Evolutionary conservation across 1,140 invertebrate genomes (phyloP).

Genomic region (Yoshiicerus persimilis): DNA sequence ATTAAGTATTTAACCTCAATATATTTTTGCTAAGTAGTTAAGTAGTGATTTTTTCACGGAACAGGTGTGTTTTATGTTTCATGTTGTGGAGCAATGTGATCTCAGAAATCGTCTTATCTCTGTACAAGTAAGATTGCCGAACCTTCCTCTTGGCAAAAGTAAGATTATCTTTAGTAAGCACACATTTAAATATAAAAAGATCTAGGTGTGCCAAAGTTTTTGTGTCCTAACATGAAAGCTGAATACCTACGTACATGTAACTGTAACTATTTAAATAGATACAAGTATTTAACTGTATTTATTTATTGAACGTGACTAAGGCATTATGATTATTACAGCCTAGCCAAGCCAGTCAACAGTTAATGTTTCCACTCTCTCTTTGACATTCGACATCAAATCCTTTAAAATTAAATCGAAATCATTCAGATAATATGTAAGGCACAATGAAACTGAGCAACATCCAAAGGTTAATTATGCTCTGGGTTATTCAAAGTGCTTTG

Average conservation of each 20-base stretch:
- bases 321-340: background rate
- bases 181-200: background rate
- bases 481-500: background rate
- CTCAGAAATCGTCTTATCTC: background rate
- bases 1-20: too few species aligned
- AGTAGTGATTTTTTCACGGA: too few species aligned
- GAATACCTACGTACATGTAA: background rate
- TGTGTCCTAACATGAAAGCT: background rate
- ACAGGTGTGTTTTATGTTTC: too few species aligned
- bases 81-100: background rate
- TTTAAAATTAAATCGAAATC: conserved; percentile 14
- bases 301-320: background rate
- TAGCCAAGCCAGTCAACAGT: background rate
- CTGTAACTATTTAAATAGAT: background rate
- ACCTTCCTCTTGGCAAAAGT: background rate
- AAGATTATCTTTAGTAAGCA: background rate
- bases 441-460: background rate
- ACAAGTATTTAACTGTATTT: background rate
- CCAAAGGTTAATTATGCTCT: background rate
- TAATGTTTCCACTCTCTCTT: background rate
- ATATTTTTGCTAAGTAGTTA: too few species aligned
- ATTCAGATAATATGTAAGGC: background rate
- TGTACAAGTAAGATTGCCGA: background rate
- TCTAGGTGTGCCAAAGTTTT: background rate
- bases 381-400: background rate